A percentile compares a stretch with the other conserved stretches of the same genome.
phyloP scores from a whole-genome alignment of 2,797 vertebrate genomes.

The Neoniphon sammara region DNA sequence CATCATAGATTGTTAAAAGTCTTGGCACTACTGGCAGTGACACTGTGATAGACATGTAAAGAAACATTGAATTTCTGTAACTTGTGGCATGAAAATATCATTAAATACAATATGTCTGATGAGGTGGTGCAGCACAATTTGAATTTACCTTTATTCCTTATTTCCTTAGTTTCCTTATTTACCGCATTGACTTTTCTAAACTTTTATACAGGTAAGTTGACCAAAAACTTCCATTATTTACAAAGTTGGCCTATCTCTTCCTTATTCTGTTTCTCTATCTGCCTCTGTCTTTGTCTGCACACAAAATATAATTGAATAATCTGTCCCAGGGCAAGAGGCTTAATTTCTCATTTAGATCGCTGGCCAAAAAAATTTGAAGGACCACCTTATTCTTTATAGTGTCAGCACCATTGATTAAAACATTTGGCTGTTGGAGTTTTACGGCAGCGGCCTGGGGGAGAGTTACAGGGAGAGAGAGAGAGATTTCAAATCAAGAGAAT shows the following conservation, averaged over 20 bases:
- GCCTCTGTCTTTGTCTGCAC: conserved; percentile 2
- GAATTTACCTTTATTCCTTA: too few species aligned
- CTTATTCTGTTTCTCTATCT: not conserved
- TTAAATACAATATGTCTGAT: not conserved
- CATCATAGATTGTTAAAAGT: too few species aligned
- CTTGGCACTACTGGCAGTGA: not conserved
- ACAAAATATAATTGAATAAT: conserved; percentile 6
- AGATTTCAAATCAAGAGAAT: conserved; percentile 27
- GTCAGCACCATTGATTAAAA: conserved; percentile 38
- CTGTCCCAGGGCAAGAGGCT: not conserved
- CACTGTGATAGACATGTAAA: not conserved
- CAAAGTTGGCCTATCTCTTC: too few species aligned
- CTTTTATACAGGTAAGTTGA: not conserved
- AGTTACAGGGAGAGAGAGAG: not conserved
- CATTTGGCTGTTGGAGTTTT: conserved; percentile 17
- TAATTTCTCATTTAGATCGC: conserved; percentile 26
- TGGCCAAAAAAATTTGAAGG: conserved; percentile 28
- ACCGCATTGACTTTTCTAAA: not conserved
- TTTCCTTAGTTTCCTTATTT: too few species aligned
- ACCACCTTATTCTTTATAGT: conserved; percentile 21
- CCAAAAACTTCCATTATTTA: conserved; percentile 2
- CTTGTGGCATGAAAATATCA: not conserved
- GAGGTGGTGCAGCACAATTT: too few species aligned
- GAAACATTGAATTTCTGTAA: not conserved
- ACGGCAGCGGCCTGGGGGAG: not conserved